Conservation (phyloP, 2,888 invertebrate genomes). For the Mythimna impura region DNA sequence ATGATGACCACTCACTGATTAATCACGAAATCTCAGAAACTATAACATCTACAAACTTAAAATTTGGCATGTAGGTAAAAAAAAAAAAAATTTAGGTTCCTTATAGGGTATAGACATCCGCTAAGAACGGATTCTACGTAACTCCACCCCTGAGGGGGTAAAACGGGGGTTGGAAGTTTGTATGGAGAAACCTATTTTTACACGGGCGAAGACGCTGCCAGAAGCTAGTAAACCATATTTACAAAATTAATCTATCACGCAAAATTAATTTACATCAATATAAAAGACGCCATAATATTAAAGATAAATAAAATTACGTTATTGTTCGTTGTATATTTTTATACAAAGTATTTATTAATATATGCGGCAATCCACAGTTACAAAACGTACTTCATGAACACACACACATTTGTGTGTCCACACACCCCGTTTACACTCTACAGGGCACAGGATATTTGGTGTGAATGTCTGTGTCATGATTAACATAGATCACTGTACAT, state of each 20-base stretch:
- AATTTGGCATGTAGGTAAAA: too few species aligned
- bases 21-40: too few species aligned
- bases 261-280: not conserved
- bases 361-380: constrained; percentile 68
- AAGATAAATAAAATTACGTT: constrained; percentile 27
- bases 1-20: too few species aligned
- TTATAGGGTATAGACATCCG: too few species aligned
- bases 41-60: too few species aligned
- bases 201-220: too few species aligned
- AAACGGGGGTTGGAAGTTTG: too few species aligned
- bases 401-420: constrained; percentile 41
- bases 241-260: constrained; percentile 2
- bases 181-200: too few species aligned
- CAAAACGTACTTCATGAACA: constrained; percentile 71
- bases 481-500: constrained; percentile 58
- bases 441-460: constrained; percentile 58
- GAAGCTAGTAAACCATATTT: not conserved
- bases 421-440: constrained; percentile 38
- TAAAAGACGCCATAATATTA: not conserved
- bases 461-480: constrained; percentile 53
- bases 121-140: too few species aligned
- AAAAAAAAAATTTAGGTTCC: too few species aligned
- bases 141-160: too few species aligned
- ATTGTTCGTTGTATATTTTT: constrained; percentile 28
- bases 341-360: constrained; percentile 53